A percentile compares a stretch with the other conserved stretches of the same genome.
Conservation (phyloP, 2,797 vertebrate genomes). For the Halcyon leucocephala region DNA sequence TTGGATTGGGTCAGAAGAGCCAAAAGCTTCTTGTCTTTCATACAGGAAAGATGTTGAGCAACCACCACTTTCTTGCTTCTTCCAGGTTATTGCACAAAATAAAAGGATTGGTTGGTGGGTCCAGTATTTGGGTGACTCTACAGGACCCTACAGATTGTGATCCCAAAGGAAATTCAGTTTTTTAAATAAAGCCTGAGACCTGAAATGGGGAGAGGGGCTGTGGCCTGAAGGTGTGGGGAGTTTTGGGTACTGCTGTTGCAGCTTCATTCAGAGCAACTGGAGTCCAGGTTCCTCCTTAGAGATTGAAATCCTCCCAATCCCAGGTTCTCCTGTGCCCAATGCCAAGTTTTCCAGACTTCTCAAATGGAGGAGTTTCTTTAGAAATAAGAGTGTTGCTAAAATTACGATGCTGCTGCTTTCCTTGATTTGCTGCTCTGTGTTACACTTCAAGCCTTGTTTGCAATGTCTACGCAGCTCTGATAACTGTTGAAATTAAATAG, state of each 20-base stretch:
- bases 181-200: background rate
- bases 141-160: background rate
- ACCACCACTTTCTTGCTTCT: background rate
- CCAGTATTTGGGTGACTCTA: background rate
- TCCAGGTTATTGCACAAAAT: background rate
- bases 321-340: background rate
- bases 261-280: accelerated
- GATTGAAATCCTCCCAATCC: background rate
- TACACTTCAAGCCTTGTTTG: background rate
- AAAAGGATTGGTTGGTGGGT: accelerated
- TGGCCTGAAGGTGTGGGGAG: background rate
- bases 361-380: background rate
- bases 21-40: background rate
- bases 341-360: background rate
- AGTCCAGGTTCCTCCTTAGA: background rate
- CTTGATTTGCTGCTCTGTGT: background rate
- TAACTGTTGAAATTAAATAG: background rate
- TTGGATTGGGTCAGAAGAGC: background rate
- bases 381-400: background rate
- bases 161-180: background rate
- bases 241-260: background rate
- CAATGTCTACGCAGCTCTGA: background rate
- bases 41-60: background rate
- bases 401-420: background rate
- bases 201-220: background rate